Evolutionary conservation across 1,140 invertebrate species (phyloP).

Genomic region (Eriocheir sinensis): DNA sequence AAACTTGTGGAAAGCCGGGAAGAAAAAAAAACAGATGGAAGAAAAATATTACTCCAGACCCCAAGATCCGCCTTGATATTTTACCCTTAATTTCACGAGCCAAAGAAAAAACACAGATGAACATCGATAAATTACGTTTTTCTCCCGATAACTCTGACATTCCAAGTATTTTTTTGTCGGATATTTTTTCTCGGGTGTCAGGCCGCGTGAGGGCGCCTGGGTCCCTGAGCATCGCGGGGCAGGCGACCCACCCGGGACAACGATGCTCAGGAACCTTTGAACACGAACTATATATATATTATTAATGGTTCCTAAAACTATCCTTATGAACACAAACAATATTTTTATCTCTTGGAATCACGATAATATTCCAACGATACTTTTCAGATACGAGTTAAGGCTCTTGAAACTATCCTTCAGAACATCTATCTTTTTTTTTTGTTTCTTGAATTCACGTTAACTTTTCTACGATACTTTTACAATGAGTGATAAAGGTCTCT

Average conservation of each 20-base stretch:
- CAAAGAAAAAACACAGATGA: conserved; percentile 1
- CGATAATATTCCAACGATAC: too few relatives aligned
- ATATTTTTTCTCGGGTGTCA: neutral
- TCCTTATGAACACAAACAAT: too few relatives aligned
- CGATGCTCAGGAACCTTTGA: neutral
- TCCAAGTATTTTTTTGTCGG: neutral
- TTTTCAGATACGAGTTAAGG: too few relatives aligned
- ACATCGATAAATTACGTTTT: neutral
- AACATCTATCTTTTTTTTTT: too few relatives aligned
- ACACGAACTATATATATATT: too few relatives aligned
- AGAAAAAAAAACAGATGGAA: neutral
- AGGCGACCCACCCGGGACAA: neutral
- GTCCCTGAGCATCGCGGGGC: neutral
- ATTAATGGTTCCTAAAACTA: too few relatives aligned
- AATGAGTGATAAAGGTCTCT: too few relatives aligned
- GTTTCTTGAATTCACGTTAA: too few relatives aligned
- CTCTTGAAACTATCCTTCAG: too few relatives aligned
- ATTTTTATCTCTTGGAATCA: too few relatives aligned
- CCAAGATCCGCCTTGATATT: neutral
- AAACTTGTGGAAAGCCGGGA: neutral
- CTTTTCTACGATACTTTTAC: too few relatives aligned
- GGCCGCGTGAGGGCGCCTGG: neutral
- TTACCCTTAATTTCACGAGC: neutral
- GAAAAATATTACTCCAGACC: neutral
- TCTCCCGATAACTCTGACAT: conserved; percentile 10